Evolutionary conservation across 2,797 vertebrate species (phyloP).

Genomic region (Sebastes vulpes): DNA sequence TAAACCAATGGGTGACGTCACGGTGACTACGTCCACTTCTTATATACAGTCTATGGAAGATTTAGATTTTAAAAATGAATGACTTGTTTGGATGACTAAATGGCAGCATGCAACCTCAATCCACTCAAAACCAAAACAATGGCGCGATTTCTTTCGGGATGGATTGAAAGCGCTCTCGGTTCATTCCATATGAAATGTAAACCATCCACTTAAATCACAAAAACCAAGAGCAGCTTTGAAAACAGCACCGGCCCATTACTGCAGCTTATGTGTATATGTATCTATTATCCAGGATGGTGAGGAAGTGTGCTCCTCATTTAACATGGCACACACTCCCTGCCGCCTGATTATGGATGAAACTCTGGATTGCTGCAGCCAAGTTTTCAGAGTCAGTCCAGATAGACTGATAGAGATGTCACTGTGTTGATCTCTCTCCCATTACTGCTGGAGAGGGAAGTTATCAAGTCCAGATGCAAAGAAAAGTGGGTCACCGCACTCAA

Average conservation of each 20-base stretch:
- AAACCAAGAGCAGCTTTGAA: conserved; percentile 40
- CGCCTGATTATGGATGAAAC: conserved; percentile 41
- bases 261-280: not conserved
- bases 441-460: conserved; percentile 47
- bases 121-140: conserved; percentile 49
- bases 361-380: conserved; percentile 24
- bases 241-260: not conserved
- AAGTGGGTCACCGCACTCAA: conserved; percentile 74
- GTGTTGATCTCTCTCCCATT: conserved; percentile 28
- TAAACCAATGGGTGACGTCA: too few species aligned
- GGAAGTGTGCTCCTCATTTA: conserved; percentile 26
- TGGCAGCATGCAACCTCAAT: conserved; percentile 26
- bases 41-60: not conserved
- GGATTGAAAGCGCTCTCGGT: not conserved
- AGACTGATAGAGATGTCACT: conserved; percentile 59
- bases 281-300: not conserved
- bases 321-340: conserved; percentile 12
- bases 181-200: conserved; percentile 45
- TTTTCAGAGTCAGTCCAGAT: conserved; percentile 55
- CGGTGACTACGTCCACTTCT: too few species aligned
- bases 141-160: conserved; percentile 19
- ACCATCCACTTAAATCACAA: conserved; percentile 45
- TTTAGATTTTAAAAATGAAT: conserved; percentile 5
- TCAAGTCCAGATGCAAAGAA: conserved; percentile 75
- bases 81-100: conserved; percentile 34